Base-by-base conservation (phyloP, 2,797 vertebrate species). In the Tapera naevia region DNA sequence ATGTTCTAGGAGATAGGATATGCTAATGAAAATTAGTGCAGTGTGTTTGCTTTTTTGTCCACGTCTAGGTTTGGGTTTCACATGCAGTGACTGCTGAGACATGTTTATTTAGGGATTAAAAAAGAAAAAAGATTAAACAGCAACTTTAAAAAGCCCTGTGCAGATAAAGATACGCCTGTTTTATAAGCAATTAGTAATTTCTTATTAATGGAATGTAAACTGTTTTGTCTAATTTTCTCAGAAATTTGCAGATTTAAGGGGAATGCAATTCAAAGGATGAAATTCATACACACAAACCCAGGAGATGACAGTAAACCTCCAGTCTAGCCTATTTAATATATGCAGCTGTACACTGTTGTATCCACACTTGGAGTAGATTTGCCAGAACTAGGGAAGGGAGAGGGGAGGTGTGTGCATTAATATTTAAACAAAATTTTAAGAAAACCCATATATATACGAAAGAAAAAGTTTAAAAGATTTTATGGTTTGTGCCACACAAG, bases 11-110 rank as follows among this genome's bases (percentile, higher is more conserved):
- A 96, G 93, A 95, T 88, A 94, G 91, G 74, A 93, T 81, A 96
- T 87, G 94, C 80, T 97, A 96, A 96, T 95, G 93, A 94, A 97
- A 96, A 97, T 94, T 92, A 94, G 86, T 61, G 61, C 82, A 85
- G 88, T 71, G 66, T 94, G 89, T 95, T 96, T 96, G 93, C 92
- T 94, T 93, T 93, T 96, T 95, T 88, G 95, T 88, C 85, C 88
- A 93, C 21, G 5, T 94, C 60, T 67, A 95, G 91, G 88, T 95
- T 96, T 94, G 89, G 76, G 91, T 95, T 96, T 96, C 80, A 91
- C 78, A 84, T 76, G 67, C 89, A 87, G 57, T 1, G 4, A 94
- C 91, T 96, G 83, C 89, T 53, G 60, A 94, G 73, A 94, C 76
- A 64, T 90, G 71, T 96, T 96, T 96, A 90, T 84, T 94, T 94